phyloP scores from a whole-genome alignment of 2,113 vertebrate species.

The Empidonax alnorum region DNA sequence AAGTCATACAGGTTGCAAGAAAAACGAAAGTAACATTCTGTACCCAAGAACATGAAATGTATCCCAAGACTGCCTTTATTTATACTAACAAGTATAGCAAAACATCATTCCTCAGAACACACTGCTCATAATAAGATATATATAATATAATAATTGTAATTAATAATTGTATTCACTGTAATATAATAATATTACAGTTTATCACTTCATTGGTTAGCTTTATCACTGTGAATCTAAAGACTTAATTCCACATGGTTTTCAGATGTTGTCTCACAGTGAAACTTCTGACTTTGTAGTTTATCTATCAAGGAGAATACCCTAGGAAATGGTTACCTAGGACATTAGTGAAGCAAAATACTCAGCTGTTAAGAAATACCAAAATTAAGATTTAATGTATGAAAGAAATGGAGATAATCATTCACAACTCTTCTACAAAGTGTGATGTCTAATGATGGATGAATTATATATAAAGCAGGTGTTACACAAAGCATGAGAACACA shows the following conservation, averaged over 20 bases:
- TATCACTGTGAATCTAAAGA: not conserved
- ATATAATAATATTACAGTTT: not conserved
- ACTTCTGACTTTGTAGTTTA: not conserved
- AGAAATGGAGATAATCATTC: not conserved
- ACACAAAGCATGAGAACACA: not conserved
- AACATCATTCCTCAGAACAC: not conserved
- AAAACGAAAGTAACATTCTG: not conserved
- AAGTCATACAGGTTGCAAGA: not conserved
- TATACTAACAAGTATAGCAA: not conserved
- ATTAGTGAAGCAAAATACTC: not conserved
- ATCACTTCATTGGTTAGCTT: not conserved
- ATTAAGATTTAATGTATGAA: conserved; percentile 17
- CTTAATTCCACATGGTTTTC: not conserved
- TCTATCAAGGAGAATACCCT: not conserved
- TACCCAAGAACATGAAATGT: not conserved
- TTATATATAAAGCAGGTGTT: not conserved
- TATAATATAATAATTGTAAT: too few species aligned
- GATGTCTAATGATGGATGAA: not conserved
- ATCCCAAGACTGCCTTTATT: not conserved
- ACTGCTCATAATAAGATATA: not conserved
- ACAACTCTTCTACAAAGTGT: not conserved
- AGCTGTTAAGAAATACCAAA: not conserved
- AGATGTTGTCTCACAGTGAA: not conserved
- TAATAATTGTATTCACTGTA: too few species aligned
- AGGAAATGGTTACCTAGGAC: not conserved